Evolutionary conservation across 2,797 vertebrate species (phyloP), one percentile per base, ranked within the genome.

Genomic region (Uromys caudimaculatus): DNA sequence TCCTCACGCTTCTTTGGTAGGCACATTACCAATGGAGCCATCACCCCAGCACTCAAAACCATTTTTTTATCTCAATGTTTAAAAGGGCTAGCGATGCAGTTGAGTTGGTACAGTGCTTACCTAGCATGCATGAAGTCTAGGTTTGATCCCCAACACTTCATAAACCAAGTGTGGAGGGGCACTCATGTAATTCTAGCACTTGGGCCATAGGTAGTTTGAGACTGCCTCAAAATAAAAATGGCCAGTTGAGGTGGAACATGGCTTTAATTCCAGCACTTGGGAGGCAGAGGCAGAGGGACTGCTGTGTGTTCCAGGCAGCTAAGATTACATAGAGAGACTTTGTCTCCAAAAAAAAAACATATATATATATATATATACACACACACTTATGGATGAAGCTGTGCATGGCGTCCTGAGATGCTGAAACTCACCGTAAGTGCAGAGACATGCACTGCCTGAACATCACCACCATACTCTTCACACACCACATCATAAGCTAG

Each of bases 401-500:
- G n/a, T 91, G 4, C 50, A 27, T n/a, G 35, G 17, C 6, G 27
- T 0, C 86, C 92, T 71, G 6, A 23, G 81, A 35, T 19, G 10
- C 44, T 52, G 54, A 0, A 35, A 95, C 58, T 97, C 97, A 99
- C 99, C 99, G 99, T 99, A 29, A 99, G 98, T 1, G 99, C 99
- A 23, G 99, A 99, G 92, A 99, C 90, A 89, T 99, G 99, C 88
- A 99, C 98, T 14, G 99, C 98, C 97, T 99, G 99, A 38, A 99
- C 98, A 19, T 99, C 99, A 16, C 99, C 99, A 69, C 99, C 99
- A 0, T 99, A 99, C 89, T 99, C 99, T 98, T 99, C 99, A 95
- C 99, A 99, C 24, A 99, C 98, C 29, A 99, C 98, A n/a, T 99
- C 98, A 0, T 99, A 97, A 64, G 98, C 98, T 76, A 99, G 97